A percentile compares a stretch with the other conserved stretches of the same genome.
These are phyloP conservation scores for Brachionus koreanus DNA, from an alignment of 1,140 invertebrate genomes.

Conservation along the genomic window DNA sequence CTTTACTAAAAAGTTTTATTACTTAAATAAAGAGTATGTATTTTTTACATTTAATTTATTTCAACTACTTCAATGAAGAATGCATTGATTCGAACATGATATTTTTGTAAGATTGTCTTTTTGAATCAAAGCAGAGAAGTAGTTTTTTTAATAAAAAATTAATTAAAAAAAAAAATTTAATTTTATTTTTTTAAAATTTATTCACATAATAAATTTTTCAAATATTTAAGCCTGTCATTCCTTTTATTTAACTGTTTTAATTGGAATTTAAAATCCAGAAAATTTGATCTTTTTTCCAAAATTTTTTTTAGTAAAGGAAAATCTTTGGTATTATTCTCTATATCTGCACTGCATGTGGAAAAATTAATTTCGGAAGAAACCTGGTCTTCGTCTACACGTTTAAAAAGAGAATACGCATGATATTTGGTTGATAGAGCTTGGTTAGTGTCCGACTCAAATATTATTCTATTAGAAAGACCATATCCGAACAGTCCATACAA, in stretches of 20 bases:
- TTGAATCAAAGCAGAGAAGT: too few species aligned
- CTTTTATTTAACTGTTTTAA: neutral
- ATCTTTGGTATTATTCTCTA: neutral
- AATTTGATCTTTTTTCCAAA: neutral
- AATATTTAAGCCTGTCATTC: neutral
- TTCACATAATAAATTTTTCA: neutral
- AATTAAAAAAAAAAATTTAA: too few species aligned
- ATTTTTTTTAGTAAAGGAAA: neutral
- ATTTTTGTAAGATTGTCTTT: too few species aligned
- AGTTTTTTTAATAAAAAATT: too few species aligned
- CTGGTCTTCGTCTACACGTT: neutral
- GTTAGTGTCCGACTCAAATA: neutral
- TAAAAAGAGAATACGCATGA: neutral
- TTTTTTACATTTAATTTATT: too few species aligned
- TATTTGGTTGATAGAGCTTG: neutral
- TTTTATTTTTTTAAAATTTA: too few species aligned
- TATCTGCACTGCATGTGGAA: neutral
- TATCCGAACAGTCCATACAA: conserved; percentile 3
- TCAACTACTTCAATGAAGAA: too few species aligned
- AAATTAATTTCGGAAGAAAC: neutral
- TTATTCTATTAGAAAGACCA: neutral
- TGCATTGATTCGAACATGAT: too few species aligned
- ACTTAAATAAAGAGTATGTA: too few species aligned
- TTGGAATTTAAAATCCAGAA: neutral
- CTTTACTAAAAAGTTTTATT: too few species aligned